A percentile compares a stretch with the other conserved stretches of the same genome.
Conservation (phyloP, 2,888 invertebrate genomes). For the Hyposoter dolosus region DNA sequence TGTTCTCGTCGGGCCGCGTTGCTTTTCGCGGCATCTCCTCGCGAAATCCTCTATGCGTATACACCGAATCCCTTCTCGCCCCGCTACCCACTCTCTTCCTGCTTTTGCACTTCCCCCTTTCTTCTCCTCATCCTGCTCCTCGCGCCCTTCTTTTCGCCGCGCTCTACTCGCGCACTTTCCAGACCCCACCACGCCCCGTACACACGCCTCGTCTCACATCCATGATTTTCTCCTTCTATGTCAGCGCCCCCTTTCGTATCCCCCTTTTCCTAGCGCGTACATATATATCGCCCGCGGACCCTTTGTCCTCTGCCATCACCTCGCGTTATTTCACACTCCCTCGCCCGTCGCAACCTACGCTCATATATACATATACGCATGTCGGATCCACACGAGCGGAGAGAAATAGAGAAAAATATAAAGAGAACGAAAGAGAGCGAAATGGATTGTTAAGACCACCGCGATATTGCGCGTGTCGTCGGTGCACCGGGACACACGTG, state of each 20-base stretch:
- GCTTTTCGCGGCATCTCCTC: constrained; percentile 51
- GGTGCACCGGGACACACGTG: constrained; percentile 51
- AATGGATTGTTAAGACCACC: constrained; percentile 52
- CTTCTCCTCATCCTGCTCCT: constrained; percentile 65
- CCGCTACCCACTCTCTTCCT: background rate
- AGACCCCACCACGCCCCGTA: constrained; percentile 31
- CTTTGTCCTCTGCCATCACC: constrained; percentile 83
- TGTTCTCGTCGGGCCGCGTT: constrained; percentile 37
- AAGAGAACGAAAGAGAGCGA: constrained; percentile 19
- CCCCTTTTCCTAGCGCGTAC: constrained; percentile 54
- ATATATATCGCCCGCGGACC: constrained; percentile 77
- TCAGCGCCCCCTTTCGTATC: constrained; percentile 66
- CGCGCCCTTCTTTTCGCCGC: constrained; percentile 52
- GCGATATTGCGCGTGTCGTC: constrained; percentile 57
- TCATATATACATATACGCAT: constrained; percentile 25
- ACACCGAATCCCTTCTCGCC: background rate
- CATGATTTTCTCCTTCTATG: constrained; percentile 51
- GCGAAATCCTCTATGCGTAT: constrained; percentile 33
- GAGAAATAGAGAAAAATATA: constrained; percentile 30
- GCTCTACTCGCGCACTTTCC: constrained; percentile 64
- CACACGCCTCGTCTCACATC: constrained; percentile 46
- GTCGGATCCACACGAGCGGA: constrained; percentile 49
- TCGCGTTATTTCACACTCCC: constrained; percentile 84
- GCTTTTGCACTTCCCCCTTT: background rate
- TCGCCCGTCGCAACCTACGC: constrained; percentile 70